A percentile compares a stretch with the other conserved stretches of the same genome.
Conservation (phyloP, 1,140 invertebrate species). For the Euura lappo region DNA sequence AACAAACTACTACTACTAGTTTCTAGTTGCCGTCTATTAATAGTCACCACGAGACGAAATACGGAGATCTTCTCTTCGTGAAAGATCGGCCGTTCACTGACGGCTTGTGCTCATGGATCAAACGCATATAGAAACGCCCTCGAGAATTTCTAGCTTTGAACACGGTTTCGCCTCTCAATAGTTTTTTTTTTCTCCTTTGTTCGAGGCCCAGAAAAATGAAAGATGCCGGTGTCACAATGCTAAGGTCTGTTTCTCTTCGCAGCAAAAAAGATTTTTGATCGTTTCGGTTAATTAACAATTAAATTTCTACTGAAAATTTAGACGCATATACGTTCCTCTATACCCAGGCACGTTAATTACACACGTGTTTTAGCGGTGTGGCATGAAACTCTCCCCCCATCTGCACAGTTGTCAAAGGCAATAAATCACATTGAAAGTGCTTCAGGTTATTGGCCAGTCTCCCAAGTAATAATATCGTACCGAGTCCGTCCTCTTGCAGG, state of each 20-base stretch:
- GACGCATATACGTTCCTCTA: too few species aligned
- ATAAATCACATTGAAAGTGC: neutral
- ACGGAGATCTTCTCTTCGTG: neutral
- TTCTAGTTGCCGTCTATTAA: neutral
- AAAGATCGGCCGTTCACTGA: neutral
- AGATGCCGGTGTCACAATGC: too few species aligned
- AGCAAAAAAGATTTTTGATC: too few species aligned
- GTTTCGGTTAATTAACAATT: too few species aligned
- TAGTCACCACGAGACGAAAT: conserved; percentile 2
- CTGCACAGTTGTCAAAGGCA: neutral
- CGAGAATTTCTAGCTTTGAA: neutral
- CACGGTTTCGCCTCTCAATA: too few species aligned
- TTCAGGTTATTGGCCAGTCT: neutral
- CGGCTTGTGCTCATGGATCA: neutral
- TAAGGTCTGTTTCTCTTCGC: too few species aligned
- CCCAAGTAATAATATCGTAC: neutral
- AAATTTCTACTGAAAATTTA: too few species aligned
- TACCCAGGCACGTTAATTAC: too few species aligned
- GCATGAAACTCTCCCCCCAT: too few species aligned
- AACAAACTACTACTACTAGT: conserved; percentile 5
- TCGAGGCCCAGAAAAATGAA: too few species aligned
- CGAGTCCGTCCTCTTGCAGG: neutral
- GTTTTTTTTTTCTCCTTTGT: too few species aligned
- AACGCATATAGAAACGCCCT: neutral
- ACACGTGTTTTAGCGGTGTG: too few species aligned